Percentiles rank a stretch among this genome's conserved stretches.
Evolutionary conservation across 2,888 invertebrate genomes (phyloP).

Genomic region (Odontothrips loti): DNA sequence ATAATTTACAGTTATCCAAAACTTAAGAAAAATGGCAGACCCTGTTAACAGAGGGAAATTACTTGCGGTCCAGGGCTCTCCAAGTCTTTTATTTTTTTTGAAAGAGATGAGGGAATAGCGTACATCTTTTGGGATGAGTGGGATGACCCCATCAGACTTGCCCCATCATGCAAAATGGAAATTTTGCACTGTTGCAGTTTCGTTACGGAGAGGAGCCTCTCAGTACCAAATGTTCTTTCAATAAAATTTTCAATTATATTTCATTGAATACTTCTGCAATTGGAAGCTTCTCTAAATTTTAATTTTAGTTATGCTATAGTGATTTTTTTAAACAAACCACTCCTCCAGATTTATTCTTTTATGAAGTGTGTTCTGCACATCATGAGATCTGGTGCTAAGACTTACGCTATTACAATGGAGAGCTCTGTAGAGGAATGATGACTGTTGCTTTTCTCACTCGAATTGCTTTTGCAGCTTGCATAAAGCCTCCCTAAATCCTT

Average conservation of each 20-base stretch:
- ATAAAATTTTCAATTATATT: background rate
- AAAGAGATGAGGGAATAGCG: background rate
- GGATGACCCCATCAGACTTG: background rate
- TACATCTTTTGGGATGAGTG: background rate
- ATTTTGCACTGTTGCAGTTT: background rate
- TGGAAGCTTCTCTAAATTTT: too few relatives aligned
- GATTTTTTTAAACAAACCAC: too few relatives aligned
- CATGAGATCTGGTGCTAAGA: constrained; percentile 9
- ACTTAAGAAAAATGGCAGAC: background rate
- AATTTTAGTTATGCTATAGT: too few relatives aligned
- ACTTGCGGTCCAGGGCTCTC: background rate
- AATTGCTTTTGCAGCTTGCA: background rate
- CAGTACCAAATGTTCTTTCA: background rate
- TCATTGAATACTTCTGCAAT: too few relatives aligned
- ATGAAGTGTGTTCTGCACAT: background rate
- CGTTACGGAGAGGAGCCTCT: too few relatives aligned
- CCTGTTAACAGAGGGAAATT: background rate
- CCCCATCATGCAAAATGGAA: background rate
- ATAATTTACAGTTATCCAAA: background rate
- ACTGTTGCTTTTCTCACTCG: background rate
- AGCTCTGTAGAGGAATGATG: constrained; percentile 2
- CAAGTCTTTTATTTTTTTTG: background rate
- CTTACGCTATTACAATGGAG: background rate
- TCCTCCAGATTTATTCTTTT: background rate
- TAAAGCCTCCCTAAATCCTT: background rate